Evolutionary conservation across 1,140 invertebrate species (phyloP), one percentile per base, ranked within the genome.

Genomic region (Lepidotrigona ventralis): DNA sequence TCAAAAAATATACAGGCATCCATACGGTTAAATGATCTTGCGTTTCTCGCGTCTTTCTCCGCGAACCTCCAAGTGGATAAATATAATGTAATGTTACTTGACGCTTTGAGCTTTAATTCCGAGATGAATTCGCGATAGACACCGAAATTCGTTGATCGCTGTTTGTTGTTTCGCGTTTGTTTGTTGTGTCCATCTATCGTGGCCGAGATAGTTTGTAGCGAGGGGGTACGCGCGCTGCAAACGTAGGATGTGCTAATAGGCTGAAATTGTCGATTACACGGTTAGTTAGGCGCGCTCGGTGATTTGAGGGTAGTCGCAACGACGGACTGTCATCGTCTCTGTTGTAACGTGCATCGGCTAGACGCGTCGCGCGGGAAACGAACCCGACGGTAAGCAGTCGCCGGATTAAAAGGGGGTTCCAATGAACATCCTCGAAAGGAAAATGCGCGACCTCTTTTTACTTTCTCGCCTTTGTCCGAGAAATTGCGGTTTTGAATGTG

Each of bases 221-320:
- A 54, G 39, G 72, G 71, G 33, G 70, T 63, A 26, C 56, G 56
- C 51, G n/a, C 39, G 39, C 6, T 46, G 66, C 63, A 33, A 68
- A 33, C 80, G 21, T n/a, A 73, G 87, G 84, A 85, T 81, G 83
- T 88, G 86, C 86, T 93, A 92, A 93, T 92, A 90, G 90, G 88
- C 82, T 84, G 85, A 89, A 93, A 92, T 93, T 86, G 90, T 86
- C 92, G 91, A 94, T 94, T 94, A 94, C 93, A 94, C 90, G 93
- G 93, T 91, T 93, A 93, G 93, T 94, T 94, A 92, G 92, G 91
- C 89, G 89, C 92, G 91, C 91, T 77, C 85, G 85, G 84, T 94
- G 92, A 93, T 94, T 93, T 92, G 90, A 92, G 92, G 91, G 91
- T 90, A 90, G 86, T 75, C 54, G 69, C 60, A 81, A 74, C 87